These are phyloP conservation scores for Holocentrus rufus DNA, from an alignment of 2,797 vertebrate species.

Conservation along the genomic window DNA sequence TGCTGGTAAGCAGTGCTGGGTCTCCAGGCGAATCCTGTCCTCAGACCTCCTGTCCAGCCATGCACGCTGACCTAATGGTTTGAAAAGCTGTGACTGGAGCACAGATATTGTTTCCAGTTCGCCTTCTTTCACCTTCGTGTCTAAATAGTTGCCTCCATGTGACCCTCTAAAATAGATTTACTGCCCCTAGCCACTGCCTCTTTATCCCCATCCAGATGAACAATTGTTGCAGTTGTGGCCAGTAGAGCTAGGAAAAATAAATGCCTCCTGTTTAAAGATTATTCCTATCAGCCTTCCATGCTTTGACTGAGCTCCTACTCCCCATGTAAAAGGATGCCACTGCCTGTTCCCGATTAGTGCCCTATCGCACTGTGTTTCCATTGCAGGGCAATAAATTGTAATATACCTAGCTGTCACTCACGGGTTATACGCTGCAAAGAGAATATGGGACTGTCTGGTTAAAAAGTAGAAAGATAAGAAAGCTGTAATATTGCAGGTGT, in stretches of 20 bases:
- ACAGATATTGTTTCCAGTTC: slow-evolving; percentile 46
- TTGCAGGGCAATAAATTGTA: slow-evolving; percentile 70
- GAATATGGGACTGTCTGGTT: slow-evolving; percentile 60
- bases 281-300: slow-evolving; percentile 68
- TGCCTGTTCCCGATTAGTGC: slow-evolving; percentile 70
- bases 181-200: slow-evolving; percentile 44
- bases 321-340: slow-evolving; percentile 63
- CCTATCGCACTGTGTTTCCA: slow-evolving; percentile 61
- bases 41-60: slow-evolving; percentile 50
- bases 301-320: slow-evolving; percentile 49
- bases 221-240: slow-evolving; percentile 57
- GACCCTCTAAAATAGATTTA: slow-evolving; percentile 61
- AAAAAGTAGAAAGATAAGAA: slow-evolving; percentile 60
- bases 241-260: slow-evolving; percentile 67
- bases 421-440: slow-evolving; percentile 52
- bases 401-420: slow-evolving; percentile 73
- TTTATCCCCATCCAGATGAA: slow-evolving; percentile 62
- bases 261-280: slow-evolving; percentile 71
- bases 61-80: slow-evolving; percentile 45
- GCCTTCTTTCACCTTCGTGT: slow-evolving; percentile 42
- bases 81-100: slow-evolving; percentile 29
- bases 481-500: slow-evolving; percentile 51
- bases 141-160: slow-evolving; percentile 29
- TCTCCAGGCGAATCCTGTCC: slow-evolving; percentile 44
- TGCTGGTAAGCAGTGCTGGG: slow-evolving; percentile 48